These are phyloP conservation scores for Macrostomum cliftonense DNA, from an alignment of 2,888 invertebrate species.

Conservation along the genomic window DNA sequence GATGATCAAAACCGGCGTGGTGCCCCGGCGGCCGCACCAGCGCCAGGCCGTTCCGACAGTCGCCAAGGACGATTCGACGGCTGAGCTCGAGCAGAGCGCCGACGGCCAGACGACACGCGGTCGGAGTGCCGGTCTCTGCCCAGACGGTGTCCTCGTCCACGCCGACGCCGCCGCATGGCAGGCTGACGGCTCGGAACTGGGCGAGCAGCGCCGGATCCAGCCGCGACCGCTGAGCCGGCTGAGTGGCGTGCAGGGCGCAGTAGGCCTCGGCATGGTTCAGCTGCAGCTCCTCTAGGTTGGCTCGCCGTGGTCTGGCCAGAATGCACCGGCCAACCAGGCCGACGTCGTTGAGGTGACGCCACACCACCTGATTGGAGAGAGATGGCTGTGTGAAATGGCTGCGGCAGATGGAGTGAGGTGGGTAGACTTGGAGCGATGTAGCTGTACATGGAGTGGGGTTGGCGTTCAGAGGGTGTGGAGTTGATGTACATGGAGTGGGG, in stretches of 20 bases:
- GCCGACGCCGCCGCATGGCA: conserved; percentile 92
- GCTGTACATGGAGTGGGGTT: no score
- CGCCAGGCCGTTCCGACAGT: conserved; percentile 65
- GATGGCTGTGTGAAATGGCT: no score
- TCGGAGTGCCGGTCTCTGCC: conserved; percentile 68
- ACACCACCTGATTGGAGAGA: no score
- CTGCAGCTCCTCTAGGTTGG: conserved; percentile 76
- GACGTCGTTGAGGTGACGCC: no score
- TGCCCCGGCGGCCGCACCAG: conserved; percentile 85
- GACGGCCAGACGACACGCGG: conserved; percentile 70
- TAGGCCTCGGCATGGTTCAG: conserved; percentile 77
- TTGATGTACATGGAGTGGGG: no score
- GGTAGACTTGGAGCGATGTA: no score
- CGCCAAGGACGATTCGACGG: conserved; percentile 48
- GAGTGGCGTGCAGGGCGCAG: conserved; percentile 65
- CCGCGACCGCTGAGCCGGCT: conserved; percentile 56
- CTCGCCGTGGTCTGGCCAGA: conserved; percentile 46
- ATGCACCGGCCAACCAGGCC: no score
- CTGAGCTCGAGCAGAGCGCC: conserved; percentile 88
- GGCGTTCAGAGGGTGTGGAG: no score
- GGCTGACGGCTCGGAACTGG: conserved; percentile 37
- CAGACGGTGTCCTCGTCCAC: conserved; percentile 96
- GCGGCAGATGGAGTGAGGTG: no score
- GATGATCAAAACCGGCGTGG: conserved; percentile 74
- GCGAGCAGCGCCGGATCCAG: conserved; percentile 8